Evolutionary conservation across 2,113 vertebrate species (phyloP), one percentile per base, ranked within the genome.

Genomic region (Helogale parvula): DNA sequence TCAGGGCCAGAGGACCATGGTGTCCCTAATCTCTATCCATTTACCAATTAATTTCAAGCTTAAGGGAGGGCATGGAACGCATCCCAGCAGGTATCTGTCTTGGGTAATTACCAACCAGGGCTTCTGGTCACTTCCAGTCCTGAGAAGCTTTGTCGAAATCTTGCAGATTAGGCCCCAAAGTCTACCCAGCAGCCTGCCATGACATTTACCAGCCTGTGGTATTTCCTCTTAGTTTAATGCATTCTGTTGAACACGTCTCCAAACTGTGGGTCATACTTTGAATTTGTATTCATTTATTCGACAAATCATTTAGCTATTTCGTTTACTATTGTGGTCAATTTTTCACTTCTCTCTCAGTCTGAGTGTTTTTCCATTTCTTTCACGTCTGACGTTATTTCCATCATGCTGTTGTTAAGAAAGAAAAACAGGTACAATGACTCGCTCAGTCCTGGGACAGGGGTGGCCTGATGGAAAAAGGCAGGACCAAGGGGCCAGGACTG

Each of bases 241-340:
- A 15, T 54, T 19, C 14, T 50, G 47, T 33, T 29, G n/a, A 71
- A 16, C 81, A 15, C 29, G 33, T 69, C 85, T 88, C 45, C 15
- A 77, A 88, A 38, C 31, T 41, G 6, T 52, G 63, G 90, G 77
- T 66, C 93, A 76, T 14, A 29, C 80, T 96, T 85, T 31, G 71
- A 65, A 92, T 89, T 85, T 95, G 57, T 72, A 71, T 88, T 85
- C 52, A n/a, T 80, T 91, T 74, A 82, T 84, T 66, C 60, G 27
- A 76, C n/a, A 13, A 68, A 82, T 74, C 31, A 7, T 80, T 72
- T n/a, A 66, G 74, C 65, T 94, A 10, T 63, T 90, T 83, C 45
- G 25, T 85, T 90, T 88, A 60, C 35, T 33, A 57, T 17, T 41
- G 57, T 52, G 60, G 54, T 74, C 69, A 57, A 5, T 81, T 81